phyloP scores from a whole-genome alignment of 2,797 vertebrate species.

The Halcyon chelicuti region DNA sequence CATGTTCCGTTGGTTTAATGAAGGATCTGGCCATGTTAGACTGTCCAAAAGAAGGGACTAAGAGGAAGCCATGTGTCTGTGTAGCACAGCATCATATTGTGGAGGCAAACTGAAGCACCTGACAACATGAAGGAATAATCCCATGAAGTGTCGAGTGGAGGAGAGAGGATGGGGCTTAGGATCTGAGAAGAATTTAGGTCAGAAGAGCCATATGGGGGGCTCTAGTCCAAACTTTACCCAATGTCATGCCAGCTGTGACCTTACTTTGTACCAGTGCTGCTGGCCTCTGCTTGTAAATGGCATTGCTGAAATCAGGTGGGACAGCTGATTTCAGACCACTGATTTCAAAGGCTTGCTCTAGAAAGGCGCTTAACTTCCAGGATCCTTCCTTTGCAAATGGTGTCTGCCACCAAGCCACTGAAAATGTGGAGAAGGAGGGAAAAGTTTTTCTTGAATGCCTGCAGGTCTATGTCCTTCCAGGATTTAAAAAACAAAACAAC shows the following conservation, averaged over 20 bases:
- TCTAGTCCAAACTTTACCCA: neutral
- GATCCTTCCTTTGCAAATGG: neutral
- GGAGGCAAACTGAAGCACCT: neutral
- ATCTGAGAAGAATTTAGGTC: neutral
- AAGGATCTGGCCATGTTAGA: neutral
- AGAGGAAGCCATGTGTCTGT: neutral
- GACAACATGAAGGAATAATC: neutral
- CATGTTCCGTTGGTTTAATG: rapidly evolving
- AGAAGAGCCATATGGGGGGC: neutral
- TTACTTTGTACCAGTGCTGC: neutral
- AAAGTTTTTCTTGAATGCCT: neutral
- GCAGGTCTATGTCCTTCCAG: neutral
- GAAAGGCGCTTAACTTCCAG: neutral
- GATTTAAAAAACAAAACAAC: neutral
- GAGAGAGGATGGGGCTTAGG: neutral
- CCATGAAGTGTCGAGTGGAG: neutral
- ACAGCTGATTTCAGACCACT: neutral
- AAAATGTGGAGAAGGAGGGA: neutral
- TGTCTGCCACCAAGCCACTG: neutral
- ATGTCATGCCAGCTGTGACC: neutral
- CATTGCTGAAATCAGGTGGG: neutral
- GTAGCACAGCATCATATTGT: neutral
- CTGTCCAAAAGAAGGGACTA: neutral
- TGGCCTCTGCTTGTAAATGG: neutral
- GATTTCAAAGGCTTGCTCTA: neutral